These are phyloP conservation scores for Chironomus striatipennis DNA, from an alignment of 1,140 invertebrate species.

Conservation along the genomic window DNA sequence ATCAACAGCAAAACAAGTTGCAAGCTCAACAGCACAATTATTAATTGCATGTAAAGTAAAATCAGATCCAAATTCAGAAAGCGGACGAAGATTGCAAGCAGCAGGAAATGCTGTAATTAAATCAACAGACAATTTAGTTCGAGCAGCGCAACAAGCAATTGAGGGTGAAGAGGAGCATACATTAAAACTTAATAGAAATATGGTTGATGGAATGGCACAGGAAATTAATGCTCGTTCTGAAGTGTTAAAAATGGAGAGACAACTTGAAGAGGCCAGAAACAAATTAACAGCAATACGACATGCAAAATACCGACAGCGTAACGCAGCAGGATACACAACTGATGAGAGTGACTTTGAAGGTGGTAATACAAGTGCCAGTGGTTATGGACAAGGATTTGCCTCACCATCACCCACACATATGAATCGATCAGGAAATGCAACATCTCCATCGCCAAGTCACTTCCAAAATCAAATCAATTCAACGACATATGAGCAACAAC, in stretches of 20 bases:
- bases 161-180: conserved; percentile 84
- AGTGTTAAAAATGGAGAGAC: conserved; percentile 85
- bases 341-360: conserved; percentile 49
- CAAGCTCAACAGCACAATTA: conserved; percentile 92
- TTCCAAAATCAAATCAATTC: conserved; percentile 34
- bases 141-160: conserved; percentile 87
- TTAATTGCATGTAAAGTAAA: conserved; percentile 97
- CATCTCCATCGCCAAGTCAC: conserved; percentile 35
- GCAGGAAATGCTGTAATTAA: conserved; percentile 96
- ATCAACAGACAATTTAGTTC: conserved; percentile 94
- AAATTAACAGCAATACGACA: conserved; percentile 75
- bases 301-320: conserved; percentile 68
- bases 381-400: conserved; percentile 30
- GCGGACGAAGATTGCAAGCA: conserved; percentile 84
- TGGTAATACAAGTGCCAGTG: conserved; percentile 25
- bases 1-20: conserved; percentile 94
- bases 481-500: conserved; percentile 31
- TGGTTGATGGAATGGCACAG: conserved; percentile 89
- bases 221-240: conserved; percentile 83
- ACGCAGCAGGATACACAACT: conserved; percentile 45
- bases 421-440: conserved; percentile 30
- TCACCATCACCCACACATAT: conserved; percentile 33
- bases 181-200: conserved; percentile 78
- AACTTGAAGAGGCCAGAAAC: conserved; percentile 86
- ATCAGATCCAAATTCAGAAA: conserved; percentile 88